Evolutionary conservation across 2,888 invertebrate species (phyloP).

Genomic region (Onchidella celtica): DNA sequence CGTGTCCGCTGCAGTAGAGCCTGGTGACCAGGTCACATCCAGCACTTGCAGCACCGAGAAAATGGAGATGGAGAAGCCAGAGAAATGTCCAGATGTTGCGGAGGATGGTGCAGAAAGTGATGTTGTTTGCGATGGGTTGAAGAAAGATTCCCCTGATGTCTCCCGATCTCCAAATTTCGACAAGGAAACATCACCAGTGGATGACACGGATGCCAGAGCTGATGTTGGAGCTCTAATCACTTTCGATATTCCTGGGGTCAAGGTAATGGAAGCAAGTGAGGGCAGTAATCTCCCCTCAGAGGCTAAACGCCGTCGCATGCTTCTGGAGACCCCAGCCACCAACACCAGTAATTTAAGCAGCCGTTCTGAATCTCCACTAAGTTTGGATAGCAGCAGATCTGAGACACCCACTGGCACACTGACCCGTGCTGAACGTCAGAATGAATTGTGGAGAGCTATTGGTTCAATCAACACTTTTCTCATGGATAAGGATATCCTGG

Average conservation of each 20-base stretch:
- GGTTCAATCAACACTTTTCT: slow-evolving; percentile 96
- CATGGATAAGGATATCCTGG: slow-evolving; percentile 96
- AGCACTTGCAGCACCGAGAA: neutral
- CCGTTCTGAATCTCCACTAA: slow-evolving; percentile 68
- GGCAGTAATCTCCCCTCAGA: slow-evolving; percentile 10
- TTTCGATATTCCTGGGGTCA: slow-evolving; percentile 22
- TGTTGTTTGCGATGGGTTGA: neutral
- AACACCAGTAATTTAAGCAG: slow-evolving; percentile 64
- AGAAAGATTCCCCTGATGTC: neutral
- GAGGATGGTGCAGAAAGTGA: neutral
- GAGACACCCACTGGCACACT: slow-evolving; percentile 65
- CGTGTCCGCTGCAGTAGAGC: neutral
- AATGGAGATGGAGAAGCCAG: slow-evolving; percentile 18
- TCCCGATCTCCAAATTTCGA: neutral
- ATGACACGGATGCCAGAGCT: neutral
- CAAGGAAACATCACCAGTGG: neutral
- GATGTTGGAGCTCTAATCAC: slow-evolving; percentile 19
- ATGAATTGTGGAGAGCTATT: slow-evolving; percentile 93
- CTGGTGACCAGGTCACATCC: neutral
- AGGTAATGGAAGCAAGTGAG: neutral
- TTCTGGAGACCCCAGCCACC: slow-evolving; percentile 60
- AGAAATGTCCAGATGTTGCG: neutral
- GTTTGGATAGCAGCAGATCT: slow-evolving; percentile 46
- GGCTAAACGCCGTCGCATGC: slow-evolving; percentile 58
- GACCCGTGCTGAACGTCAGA: slow-evolving; percentile 72